Percentiles rank a stretch among this genome's conserved stretches.
Evolutionary conservation across 2,888 invertebrate species (phyloP).

Genomic region (Epirrhoe alternata): DNA sequence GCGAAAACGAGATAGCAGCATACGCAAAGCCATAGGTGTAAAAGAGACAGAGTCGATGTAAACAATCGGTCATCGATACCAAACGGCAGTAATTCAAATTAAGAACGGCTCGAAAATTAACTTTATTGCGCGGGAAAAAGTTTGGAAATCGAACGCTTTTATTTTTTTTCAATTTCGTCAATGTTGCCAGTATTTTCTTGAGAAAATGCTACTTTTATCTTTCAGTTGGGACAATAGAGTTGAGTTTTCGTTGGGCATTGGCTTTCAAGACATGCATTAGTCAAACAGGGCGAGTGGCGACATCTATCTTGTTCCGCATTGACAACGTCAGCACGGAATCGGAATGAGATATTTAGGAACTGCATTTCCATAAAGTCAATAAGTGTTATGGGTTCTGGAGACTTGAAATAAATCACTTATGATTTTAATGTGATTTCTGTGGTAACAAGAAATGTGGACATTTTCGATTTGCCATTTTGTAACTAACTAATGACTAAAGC

Average conservation of each 20-base stretch:
- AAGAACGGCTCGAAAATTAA: slow-evolving; percentile 14
- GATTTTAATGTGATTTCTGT: background rate
- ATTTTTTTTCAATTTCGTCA: background rate
- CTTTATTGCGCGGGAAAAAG: slow-evolving; percentile 6
- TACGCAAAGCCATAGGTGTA: background rate
- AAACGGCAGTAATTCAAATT: slow-evolving; percentile 21
- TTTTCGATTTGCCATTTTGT: too few relatives aligned
- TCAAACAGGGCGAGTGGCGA: slow-evolving; percentile 59
- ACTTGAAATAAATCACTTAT: background rate
- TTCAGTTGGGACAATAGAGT: background rate
- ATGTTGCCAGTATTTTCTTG: slow-evolving; percentile 4
- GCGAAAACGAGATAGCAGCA: slow-evolving; percentile 16
- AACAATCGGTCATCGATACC: slow-evolving; percentile 20
- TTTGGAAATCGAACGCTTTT: slow-evolving; percentile 13
- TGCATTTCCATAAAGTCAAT: slow-evolving; percentile 45
- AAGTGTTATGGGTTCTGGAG: background rate
- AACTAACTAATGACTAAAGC: too few relatives aligned
- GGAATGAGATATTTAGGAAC: slow-evolving; percentile 72
- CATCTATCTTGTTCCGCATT: slow-evolving; percentile 73
- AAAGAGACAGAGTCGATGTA: slow-evolving; percentile 13
- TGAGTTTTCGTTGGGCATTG: slow-evolving; percentile 16
- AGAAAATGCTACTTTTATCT: background rate
- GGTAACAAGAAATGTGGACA: background rate
- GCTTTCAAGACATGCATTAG: slow-evolving; percentile 54
- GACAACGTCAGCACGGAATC: slow-evolving; percentile 63